Evolutionary conservation across 2,797 vertebrate species (phyloP).

Genomic region (Cuniculus paca): DNA sequence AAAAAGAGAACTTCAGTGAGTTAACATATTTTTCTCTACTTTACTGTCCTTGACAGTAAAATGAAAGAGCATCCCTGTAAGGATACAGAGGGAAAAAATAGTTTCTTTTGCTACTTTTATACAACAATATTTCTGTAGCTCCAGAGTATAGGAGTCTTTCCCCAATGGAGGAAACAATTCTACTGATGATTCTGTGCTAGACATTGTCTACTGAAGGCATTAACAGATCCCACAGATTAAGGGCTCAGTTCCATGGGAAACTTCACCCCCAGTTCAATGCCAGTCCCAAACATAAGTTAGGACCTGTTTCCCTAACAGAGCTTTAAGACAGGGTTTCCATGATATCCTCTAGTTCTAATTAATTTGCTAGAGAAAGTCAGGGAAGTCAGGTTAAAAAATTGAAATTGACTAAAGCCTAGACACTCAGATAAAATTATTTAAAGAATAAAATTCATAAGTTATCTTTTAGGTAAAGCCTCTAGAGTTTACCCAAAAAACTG

Average conservation of each 20-base stretch:
- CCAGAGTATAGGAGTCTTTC: not conserved
- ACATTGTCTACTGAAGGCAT: not conserved
- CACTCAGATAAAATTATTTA: not conserved
- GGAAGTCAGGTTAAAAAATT: not conserved
- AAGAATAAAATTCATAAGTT: too few relatives aligned
- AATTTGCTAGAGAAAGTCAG: not conserved
- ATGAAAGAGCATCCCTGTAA: not conserved
- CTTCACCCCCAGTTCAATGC: not conserved
- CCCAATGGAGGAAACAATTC: not conserved
- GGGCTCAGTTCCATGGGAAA: too few relatives aligned
- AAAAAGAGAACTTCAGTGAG: slow-evolving; percentile 35
- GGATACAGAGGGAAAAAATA: not conserved
- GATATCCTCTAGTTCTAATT: not conserved
- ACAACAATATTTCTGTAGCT: not conserved
- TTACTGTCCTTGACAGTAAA: slow-evolving; percentile 1
- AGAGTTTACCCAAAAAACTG: not conserved
- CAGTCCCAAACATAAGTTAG: not conserved
- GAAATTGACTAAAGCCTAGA: not conserved
- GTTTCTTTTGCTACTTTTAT: not conserved
- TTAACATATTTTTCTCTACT: slow-evolving; percentile 40
- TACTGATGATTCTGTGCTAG: not conserved
- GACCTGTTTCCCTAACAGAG: not conserved
- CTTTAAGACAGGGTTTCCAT: not conserved
- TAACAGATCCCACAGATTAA: not conserved
- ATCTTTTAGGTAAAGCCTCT: not conserved